phyloP scores from a whole-genome alignment of 2,113 vertebrate genomes.

The Puma concolor region DNA sequence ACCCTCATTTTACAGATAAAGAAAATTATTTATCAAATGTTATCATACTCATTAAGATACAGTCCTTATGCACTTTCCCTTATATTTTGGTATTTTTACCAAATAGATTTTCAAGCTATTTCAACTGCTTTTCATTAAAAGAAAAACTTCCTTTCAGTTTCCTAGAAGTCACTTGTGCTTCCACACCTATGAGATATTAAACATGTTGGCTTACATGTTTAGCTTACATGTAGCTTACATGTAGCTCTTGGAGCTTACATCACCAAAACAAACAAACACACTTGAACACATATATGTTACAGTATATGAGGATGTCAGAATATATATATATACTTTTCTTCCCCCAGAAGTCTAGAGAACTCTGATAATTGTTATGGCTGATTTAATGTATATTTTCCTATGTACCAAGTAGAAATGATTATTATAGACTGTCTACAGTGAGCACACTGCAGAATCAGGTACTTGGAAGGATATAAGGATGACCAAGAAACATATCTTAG shows the following conservation, averaged over 20 bases:
- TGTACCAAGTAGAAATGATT: neutral
- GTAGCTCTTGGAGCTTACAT: neutral
- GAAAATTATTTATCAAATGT: neutral
- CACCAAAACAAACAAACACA: neutral
- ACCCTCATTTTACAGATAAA: neutral
- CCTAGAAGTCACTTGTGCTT: neutral
- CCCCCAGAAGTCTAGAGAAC: neutral
- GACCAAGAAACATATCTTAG: neutral
- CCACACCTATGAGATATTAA: neutral
- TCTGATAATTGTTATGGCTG: neutral
- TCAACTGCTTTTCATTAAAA: conserved; percentile 2
- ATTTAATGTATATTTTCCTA: neutral
- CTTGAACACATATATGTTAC: neutral
- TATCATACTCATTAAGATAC: neutral
- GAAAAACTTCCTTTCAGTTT: neutral
- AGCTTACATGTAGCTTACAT: too few species aligned
- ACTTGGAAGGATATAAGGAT: neutral
- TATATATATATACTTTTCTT: neutral
- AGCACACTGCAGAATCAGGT: neutral
- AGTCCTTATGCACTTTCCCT: neutral
- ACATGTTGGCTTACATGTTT: neutral
- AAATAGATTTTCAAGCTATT: neutral
- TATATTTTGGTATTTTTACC: neutral
- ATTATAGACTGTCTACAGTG: neutral
- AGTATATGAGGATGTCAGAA: neutral